Evolutionary conservation across 2,113 vertebrate genomes (phyloP), one percentile per base, ranked within the genome.

Genomic region (Antennarius striatus): DNA sequence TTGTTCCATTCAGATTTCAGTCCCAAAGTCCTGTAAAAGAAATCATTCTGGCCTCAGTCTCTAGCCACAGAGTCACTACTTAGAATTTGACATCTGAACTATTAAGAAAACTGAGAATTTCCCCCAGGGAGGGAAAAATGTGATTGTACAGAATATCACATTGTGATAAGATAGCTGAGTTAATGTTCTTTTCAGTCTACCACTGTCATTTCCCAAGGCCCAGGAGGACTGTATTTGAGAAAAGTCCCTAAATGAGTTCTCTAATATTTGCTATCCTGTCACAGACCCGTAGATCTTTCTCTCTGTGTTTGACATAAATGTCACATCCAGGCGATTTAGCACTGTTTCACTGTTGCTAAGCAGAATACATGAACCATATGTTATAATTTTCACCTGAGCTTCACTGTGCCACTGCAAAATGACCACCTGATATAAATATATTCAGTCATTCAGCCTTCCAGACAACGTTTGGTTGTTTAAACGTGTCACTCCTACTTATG

Each of bases 281-380:
- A 22, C 22, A 22, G 22, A 22, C 22, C 22, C 22, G 22, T 22
- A 22, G 22, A 22, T 22, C n/a, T 68, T 48, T 80, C 53, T 62
- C 43, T 68, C 62, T 71, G 71, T 77, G 70, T 81, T 75, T 81
- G 73, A 79, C 76, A 75, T 73, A 83, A 82, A 86, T 82, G 77
- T 71, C 76, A 80, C 73, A 71, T 66, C 45, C 71, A 68, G 77
- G 54, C 14, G 29, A 66, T 85, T 86, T 80, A 74, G 79, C 82
- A 65, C 67, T 12, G 6, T 49, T 59, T 65, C 49, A 63, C 64
- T 78, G 80, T 73, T 74, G 77, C 68, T 78, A 75, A 71, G 68
- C 68, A 61, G 63, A 80, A 76, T 80, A 80, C 82, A 83, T 82
- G 61, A 71, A 32, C 15, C 43, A 59, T 43, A 60, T 66, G 63